These are phyloP conservation scores for Sebastes variabilis DNA, from an alignment of 2,797 vertebrate genomes.

Conservation along the genomic window DNA sequence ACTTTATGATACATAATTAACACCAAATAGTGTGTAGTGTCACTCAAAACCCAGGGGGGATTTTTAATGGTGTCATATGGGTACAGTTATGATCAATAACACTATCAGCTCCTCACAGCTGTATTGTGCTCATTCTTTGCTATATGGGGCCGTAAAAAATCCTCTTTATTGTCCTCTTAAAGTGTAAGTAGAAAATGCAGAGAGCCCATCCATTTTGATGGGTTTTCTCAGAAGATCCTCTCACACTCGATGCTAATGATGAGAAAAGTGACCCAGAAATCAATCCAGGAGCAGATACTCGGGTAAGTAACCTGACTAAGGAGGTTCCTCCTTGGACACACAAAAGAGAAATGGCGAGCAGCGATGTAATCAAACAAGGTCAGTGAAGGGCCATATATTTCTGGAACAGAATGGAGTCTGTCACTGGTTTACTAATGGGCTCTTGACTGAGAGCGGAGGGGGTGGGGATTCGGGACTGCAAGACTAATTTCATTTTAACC, in stretches of 20 bases:
- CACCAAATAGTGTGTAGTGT: neutral
- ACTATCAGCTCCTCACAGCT: slow-evolving; percentile 15
- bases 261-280: slow-evolving; percentile 43
- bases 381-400: slow-evolving; percentile 72
- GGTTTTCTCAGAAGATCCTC: slow-evolving; percentile 24
- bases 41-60: neutral
- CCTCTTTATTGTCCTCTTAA: neutral
- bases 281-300: slow-evolving; percentile 42
- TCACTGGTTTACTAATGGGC: slow-evolving; percentile 72
- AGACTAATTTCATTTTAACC: slow-evolving; percentile 59
- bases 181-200: slow-evolving; percentile 15
- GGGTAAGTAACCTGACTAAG: slow-evolving; percentile 57
- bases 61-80: neutral
- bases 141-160: neutral
- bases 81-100: slow-evolving; percentile 8
- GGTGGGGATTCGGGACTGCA: slow-evolving; percentile 22
- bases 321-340: slow-evolving; percentile 50
- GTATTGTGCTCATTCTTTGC: neutral
- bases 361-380: slow-evolving; percentile 72
- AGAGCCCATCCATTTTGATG: slow-evolving; percentile 14
- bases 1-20: slow-evolving; percentile 5
- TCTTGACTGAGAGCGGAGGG: slow-evolving; percentile 59
- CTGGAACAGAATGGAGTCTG: slow-evolving; percentile 65
- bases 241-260: slow-evolving; percentile 40
- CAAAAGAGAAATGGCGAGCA: slow-evolving; percentile 64